Conservation (phyloP, 2,113 vertebrate genomes). For the Trochalopteron elliotii region DNA sequence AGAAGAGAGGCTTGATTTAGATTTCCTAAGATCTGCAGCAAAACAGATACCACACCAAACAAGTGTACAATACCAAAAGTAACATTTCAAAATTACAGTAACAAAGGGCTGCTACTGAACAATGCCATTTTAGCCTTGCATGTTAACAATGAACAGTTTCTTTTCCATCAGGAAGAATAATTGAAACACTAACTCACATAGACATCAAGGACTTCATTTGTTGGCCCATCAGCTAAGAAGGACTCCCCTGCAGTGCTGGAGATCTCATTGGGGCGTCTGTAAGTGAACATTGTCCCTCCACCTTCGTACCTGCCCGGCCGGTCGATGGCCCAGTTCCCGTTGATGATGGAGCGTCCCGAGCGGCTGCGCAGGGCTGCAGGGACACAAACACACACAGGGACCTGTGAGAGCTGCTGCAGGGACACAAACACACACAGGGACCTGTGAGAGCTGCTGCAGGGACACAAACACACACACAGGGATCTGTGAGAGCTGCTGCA, state of each 20-base stretch:
- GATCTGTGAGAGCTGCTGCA: conserved; percentile 66
- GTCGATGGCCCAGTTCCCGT: conserved; percentile 97
- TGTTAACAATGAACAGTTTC: background rate
- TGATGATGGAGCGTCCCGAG: conserved; percentile 91
- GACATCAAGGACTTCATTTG: conserved; percentile 92
- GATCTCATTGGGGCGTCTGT: conserved; percentile 94
- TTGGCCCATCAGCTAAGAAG: conserved; percentile 91
- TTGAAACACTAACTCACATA: conserved; percentile 81
- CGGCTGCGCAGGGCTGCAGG: conserved; percentile 85
- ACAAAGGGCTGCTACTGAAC: background rate
- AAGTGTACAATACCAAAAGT: background rate
- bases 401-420: no score
- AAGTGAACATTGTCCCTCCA: conserved; percentile 93
- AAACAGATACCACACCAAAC: background rate
- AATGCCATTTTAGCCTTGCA: background rate
- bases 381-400: background rate
- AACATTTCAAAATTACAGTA: background rate
- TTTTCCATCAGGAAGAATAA: background rate
- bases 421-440: no score
- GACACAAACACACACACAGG: no score
- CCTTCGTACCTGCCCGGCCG: conserved; percentile 92
- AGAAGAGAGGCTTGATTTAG: conserved; percentile 11
- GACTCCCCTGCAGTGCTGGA: conserved; percentile 93
- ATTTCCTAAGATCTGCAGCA: background rate
- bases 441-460: no score